Conservation (phyloP, 1,140 invertebrate species). For the Orius insidiosus region DNA sequence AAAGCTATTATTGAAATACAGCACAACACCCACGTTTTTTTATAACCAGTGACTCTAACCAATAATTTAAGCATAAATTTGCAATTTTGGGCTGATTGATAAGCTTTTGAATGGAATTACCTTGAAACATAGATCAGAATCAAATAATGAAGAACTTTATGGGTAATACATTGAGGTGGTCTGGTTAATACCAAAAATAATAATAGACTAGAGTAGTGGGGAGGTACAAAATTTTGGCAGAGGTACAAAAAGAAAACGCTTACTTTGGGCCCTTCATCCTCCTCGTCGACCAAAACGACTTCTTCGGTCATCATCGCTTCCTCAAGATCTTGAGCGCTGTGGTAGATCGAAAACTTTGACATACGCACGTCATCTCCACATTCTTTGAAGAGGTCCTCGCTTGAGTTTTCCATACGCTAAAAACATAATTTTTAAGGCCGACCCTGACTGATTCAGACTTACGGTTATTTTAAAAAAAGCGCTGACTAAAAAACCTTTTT, state of each 20-base stretch:
- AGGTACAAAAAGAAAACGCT: too few species aligned
- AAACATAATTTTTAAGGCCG: too few species aligned
- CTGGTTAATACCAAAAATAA: neutral
- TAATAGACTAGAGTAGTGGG: neutral
- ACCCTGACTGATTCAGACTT: too few species aligned
- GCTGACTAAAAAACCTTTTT: too few species aligned
- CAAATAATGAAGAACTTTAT: neutral
- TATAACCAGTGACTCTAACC: too few species aligned
- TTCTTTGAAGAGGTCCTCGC: constrained; percentile 11
- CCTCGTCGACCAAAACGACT: neutral
- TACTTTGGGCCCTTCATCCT: neutral
- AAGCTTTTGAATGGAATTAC: too few species aligned
- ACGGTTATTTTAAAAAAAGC: too few species aligned
- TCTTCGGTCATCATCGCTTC: constrained; percentile 3
- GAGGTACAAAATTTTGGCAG: too few species aligned
- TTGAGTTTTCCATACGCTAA: constrained; percentile 8
- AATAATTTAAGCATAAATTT: too few species aligned
- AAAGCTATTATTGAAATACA: too few species aligned
- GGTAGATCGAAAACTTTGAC: constrained; percentile 14
- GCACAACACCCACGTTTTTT: too few species aligned
- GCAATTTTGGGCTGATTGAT: too few species aligned
- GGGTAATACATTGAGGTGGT: neutral
- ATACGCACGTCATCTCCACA: constrained; percentile 6
- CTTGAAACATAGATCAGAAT: neutral
- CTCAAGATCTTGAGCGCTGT: constrained; percentile 13